Percentiles rank a stretch among this genome's conserved stretches.
Evolutionary conservation across 2,797 vertebrate species (phyloP).

Genomic region (Taeniopygia guttata): DNA sequence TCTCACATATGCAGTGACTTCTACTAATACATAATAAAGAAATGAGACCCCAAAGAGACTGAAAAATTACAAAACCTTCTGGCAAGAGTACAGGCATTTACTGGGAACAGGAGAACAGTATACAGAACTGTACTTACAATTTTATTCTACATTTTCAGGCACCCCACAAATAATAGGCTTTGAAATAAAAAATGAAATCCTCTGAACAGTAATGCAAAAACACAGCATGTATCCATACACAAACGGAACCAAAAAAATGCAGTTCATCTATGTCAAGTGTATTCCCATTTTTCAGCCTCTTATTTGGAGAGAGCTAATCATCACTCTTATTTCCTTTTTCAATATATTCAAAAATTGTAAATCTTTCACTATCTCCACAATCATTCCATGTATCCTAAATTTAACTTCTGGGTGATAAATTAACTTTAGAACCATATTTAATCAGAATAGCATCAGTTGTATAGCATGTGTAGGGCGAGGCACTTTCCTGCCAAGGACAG

Average conservation of each 20-base stretch:
- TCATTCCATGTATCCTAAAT: not conserved
- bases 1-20: not conserved
- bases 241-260: not conserved
- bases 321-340: not conserved
- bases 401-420: not conserved
- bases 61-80: not conserved
- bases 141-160: not conserved
- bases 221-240: not conserved
- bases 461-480: not conserved
- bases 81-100: not conserved
- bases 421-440: not conserved
- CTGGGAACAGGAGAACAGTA: not conserved
- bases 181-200: not conserved
- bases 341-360: not conserved
- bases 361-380: not conserved
- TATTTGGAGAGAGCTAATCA: not conserved
- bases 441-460: not conserved
- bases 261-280: not conserved
- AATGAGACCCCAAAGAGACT: not conserved
- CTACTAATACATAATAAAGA: not conserved
- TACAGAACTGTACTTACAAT: not conserved
- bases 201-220: not conserved
- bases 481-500: not conserved
- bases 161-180: not conserved
- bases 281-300: not conserved